phyloP scores from a whole-genome alignment of 2,888 invertebrate species.

The Automeris io region DNA sequence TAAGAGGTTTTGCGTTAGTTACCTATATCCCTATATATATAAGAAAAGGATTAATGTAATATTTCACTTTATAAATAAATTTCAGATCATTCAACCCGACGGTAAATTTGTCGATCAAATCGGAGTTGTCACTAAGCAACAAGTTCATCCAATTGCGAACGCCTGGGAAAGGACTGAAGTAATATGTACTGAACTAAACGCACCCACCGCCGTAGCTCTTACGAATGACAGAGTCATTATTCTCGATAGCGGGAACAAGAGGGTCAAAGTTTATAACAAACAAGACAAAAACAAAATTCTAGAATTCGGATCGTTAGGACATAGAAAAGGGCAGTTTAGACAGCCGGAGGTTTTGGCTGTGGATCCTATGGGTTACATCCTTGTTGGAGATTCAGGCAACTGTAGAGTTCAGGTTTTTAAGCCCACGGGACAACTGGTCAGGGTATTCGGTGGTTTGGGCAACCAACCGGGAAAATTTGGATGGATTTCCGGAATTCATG shows the following conservation, averaged over 20 bases:
- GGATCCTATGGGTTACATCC: constrained; percentile 83
- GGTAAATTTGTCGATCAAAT: constrained; percentile 79
- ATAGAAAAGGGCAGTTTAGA: constrained; percentile 82
- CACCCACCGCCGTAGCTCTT: constrained; percentile 83
- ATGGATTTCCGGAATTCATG: constrained; percentile 82
- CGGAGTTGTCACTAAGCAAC: constrained; percentile 66
- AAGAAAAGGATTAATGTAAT: no score
- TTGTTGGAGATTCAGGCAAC: constrained; percentile 88
- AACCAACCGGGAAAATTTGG: constrained; percentile 73
- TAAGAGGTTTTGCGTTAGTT: no score
- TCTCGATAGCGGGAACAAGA: constrained; percentile 84
- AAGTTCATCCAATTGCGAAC: constrained; percentile 36
- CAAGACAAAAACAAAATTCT: constrained; percentile 70
- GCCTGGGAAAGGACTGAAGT: constrained; percentile 52
- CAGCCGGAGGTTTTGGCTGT: constrained; percentile 85
- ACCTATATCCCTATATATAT: no score
- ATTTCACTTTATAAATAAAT: not conserved
- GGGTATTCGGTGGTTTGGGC: constrained; percentile 78
- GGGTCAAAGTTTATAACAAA: constrained; percentile 79
- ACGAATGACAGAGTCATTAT: constrained; percentile 72
- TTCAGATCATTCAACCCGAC: constrained; percentile 69
- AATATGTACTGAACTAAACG: constrained; percentile 78
- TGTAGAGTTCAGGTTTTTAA: constrained; percentile 85
- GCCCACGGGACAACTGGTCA: constrained; percentile 81
- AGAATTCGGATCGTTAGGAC: constrained; percentile 82